Percentiles rank a stretch among this genome's conserved stretches.
Conservation (phyloP, 2,797 vertebrate species). For the Coluber constrictor region DNA sequence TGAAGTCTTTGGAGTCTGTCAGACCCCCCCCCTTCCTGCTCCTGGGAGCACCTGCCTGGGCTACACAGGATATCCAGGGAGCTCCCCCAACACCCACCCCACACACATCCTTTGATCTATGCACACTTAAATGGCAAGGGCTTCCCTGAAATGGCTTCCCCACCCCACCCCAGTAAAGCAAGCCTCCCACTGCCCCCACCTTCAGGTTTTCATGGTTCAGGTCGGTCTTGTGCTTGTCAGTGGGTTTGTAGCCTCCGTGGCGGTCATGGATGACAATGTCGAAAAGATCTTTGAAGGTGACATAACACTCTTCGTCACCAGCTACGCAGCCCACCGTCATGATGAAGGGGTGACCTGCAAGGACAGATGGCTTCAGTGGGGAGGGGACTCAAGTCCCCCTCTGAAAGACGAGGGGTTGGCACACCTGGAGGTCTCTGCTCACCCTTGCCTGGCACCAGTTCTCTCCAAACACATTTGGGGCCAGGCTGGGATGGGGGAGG, state of each 20-base stretch:
- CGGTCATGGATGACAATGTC: conserved; percentile 90
- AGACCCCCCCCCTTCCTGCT: not conserved
- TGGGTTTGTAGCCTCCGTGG: conserved; percentile 88
- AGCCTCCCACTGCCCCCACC: conserved; percentile 46
- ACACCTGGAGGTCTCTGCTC: not conserved
- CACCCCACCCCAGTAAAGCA: not conserved
- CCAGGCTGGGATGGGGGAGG: not conserved
- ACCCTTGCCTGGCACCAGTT: not conserved
- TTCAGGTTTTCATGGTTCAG: conserved; percentile 93
- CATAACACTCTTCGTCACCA: conserved; percentile 89
- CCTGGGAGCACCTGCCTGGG: not conserved
- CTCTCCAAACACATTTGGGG: not conserved
- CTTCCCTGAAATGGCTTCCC: not conserved
- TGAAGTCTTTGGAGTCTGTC: not conserved
- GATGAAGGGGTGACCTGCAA: conserved; percentile 90
- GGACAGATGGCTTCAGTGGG: not conserved
- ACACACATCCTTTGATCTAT: not conserved
- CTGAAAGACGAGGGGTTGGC: not conserved
- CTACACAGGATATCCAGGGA: not conserved
- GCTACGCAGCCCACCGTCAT: conserved; percentile 94
- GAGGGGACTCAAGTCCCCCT: not conserved
- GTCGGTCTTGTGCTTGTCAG: conserved; percentile 92
- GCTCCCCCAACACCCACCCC: too few species aligned
- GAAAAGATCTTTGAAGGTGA: conserved; percentile 86
- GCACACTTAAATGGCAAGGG: not conserved